Base-by-base conservation (phyloP, 1,140 invertebrate species). In the Conus betulinus region DNA sequence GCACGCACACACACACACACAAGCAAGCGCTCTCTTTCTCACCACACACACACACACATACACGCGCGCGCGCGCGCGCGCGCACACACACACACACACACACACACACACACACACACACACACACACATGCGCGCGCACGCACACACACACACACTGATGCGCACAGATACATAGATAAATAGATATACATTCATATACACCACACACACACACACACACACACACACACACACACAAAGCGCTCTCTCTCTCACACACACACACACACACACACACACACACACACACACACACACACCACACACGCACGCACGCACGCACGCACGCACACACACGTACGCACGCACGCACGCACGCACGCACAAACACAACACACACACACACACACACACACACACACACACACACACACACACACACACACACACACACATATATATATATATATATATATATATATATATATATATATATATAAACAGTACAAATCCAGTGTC, bases 191-290 rank as follows among this genome's bases (percentile, higher is more conserved):
- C 17, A 63, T 63, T 63, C 60, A 63, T 20, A n/a, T n/a, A n/a
- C 67, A 71, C 8, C 67, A 71, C 67, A 71, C 67, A 71, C 67
- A 71, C 67, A 71, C 67, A 71, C 67, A 71, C 67, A 71, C 67
- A 71, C 67, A 71, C 67, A 71, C 67, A 71, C 67, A 71, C 67
- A 10, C 67, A 71, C 67, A 10, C 67, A 71, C 67, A 71, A 7
- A 71, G n/a, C n/a, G n/a, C n/a, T n/a, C n/a, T n/a, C n/a, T n/a
- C n/a, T n/a, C n/a, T n/a, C 67, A 71, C 8, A 5, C 5, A 71
- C 8, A 11, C 23, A 4, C 67, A 13, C 60, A 4, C 60, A 63
- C 10, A 4, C 60, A 2, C 60, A 4, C 60, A 20, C 17, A 4
- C 17, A 20, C 10, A 4, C 60, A 4, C 60, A 4, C 60, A 63